Evolutionary conservation across 2,888 invertebrate genomes (phyloP).

Genomic region (Capitulum mitella): DNA sequence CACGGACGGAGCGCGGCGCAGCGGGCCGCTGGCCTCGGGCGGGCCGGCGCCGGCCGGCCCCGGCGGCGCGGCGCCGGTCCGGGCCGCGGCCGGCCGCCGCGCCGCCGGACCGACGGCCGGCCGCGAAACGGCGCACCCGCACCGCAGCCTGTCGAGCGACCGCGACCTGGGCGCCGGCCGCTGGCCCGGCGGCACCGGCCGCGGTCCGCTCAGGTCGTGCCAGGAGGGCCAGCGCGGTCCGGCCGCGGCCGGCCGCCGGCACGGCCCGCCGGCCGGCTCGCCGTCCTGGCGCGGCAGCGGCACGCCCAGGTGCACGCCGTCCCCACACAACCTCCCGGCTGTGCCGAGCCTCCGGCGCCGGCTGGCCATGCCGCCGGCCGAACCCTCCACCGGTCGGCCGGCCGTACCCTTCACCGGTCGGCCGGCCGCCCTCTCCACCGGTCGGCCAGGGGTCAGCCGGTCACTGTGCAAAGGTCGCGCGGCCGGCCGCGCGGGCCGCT

Average conservation of each 20-base stretch:
- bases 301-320: slow-evolving; percentile 30
- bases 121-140: neutral
- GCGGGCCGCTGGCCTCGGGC: neutral
- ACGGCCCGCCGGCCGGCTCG: slow-evolving; percentile 52
- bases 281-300: slow-evolving; percentile 49
- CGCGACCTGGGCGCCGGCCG: neutral
- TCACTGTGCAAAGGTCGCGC: no score
- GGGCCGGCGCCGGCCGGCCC: neutral
- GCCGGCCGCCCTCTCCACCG: no score
- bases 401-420: no score
- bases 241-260: no score
- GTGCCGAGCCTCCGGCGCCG: no score
- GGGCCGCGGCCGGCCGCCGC: neutral
- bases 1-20: slow-evolving; percentile 64
- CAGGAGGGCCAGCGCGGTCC: neutral
- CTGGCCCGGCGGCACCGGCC: neutral
- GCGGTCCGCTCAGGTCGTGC: neutral
- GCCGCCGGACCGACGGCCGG: neutral
- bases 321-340: no score
- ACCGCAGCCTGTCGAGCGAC: neutral
- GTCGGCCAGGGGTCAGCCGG: no score
- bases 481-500: no score
- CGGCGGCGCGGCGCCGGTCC: neutral
- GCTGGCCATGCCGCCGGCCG: no score
- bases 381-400: no score